Evolutionary conservation across 2,113 vertebrate species (phyloP).

Genomic region (Mus spicilegus): DNA sequence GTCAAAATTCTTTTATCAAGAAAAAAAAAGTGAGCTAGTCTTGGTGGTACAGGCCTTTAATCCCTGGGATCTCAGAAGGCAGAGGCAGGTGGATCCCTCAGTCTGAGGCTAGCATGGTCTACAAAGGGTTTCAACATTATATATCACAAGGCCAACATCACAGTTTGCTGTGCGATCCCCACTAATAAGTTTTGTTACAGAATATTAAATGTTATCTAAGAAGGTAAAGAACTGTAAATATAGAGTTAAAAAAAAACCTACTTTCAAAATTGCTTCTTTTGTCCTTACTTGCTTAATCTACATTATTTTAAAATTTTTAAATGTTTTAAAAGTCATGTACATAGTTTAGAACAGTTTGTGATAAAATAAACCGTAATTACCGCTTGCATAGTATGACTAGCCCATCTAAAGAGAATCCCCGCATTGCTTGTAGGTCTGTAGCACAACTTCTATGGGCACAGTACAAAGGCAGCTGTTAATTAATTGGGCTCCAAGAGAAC

Average conservation of each 20-base stretch:
- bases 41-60: too few species aligned
- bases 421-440: not conserved
- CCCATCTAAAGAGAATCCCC: not conserved
- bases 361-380: constrained; percentile 45
- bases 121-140: not conserved
- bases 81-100: not conserved
- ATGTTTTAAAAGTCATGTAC: not conserved
- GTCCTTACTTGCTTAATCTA: constrained; percentile 38
- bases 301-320: not conserved
- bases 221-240: not conserved
- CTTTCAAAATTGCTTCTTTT: constrained; percentile 50
- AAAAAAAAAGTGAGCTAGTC: not conserved
- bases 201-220: constrained; percentile 13
- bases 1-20: constrained; percentile 39
- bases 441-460: not conserved
- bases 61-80: too few species aligned
- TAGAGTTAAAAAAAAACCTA: not conserved
- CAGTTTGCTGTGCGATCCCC: constrained; percentile 20
- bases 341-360: constrained; percentile 12
- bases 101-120: not conserved
- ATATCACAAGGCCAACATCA: not conserved
- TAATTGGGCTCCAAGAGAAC: constrained; percentile 66
- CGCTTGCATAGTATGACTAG: not conserved
- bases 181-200: not conserved
- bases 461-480: constrained; percentile 42